Evolutionary conservation across 2,797 vertebrate species (phyloP).

Genomic region (Crenuchus spilurus): DNA sequence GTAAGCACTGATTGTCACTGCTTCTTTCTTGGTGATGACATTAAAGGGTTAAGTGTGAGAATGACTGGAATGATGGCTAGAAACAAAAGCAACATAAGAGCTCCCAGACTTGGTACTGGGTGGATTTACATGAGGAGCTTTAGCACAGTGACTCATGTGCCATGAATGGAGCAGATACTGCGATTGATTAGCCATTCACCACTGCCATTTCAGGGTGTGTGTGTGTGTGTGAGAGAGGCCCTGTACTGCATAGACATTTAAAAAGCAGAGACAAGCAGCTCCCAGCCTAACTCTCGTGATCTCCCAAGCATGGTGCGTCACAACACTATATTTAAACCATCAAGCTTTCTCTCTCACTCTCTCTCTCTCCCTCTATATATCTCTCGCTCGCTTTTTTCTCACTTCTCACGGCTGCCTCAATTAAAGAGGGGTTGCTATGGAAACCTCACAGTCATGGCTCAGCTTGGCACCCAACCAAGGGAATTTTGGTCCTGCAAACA

Average conservation of each 20-base stretch:
- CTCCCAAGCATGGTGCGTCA: conserved; percentile 39
- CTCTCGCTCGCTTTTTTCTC: conserved; percentile 11
- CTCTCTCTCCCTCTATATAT: conserved; percentile 5
- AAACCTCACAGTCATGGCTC: conserved; percentile 61
- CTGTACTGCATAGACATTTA: background rate
- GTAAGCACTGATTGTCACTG: too few species aligned
- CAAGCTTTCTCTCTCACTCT: conserved; percentile 17
- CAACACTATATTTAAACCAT: conserved; percentile 57
- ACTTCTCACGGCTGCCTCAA: conserved; percentile 58
- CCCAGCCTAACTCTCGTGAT: conserved; percentile 33
- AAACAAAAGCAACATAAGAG: background rate
- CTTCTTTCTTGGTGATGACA: too few species aligned
- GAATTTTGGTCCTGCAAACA: conserved; percentile 40
- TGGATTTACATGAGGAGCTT: background rate
- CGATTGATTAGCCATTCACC: background rate
- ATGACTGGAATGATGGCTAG: background rate
- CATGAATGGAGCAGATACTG: conserved; percentile 10
- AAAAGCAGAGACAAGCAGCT: background rate
- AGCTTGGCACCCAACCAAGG: conserved; percentile 41
- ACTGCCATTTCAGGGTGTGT: background rate
- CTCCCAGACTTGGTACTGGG: too few species aligned
- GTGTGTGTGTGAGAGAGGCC: conserved; percentile 21
- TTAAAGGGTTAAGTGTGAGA: too few species aligned
- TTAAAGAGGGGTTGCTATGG: conserved; percentile 68
- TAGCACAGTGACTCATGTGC: background rate